Percentiles rank a stretch among this genome's conserved stretches.
Evolutionary conservation across 2,113 vertebrate genomes (phyloP).

Genomic region (Balaeniceps rex): DNA sequence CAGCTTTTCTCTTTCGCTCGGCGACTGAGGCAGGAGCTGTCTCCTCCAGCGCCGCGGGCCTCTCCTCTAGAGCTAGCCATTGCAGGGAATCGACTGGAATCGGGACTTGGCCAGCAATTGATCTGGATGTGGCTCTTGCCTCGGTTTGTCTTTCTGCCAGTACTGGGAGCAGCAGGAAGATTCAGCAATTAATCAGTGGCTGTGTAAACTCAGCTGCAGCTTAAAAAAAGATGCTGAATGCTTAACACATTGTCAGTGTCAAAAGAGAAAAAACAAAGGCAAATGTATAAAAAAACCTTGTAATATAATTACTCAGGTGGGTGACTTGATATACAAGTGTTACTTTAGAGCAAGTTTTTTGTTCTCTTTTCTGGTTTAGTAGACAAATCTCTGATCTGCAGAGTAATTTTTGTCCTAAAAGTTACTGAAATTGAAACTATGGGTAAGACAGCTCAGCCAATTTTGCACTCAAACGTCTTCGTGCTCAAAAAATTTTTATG

Average conservation of each 20-base stretch:
- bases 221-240: not conserved
- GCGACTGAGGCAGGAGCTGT: not conserved
- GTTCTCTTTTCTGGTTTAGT: not conserved
- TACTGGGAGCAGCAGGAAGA: not conserved
- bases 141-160: not conserved
- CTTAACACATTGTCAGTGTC: not conserved
- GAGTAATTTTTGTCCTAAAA: not conserved
- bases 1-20: not conserved
- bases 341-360: not conserved
- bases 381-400: not conserved
- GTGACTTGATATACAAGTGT: not conserved
- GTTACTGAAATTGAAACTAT: not conserved
- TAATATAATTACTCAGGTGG: not conserved
- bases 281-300: not conserved
- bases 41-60: not conserved
- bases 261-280: not conserved
- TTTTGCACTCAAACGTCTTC: not conserved
- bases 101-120: not conserved
- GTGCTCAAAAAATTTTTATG: not conserved
- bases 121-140: not conserved
- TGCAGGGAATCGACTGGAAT: not conserved
- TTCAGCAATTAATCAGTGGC: not conserved
- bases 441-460: not conserved
- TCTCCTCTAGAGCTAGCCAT: not conserved
- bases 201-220: not conserved